Base-by-base conservation (phyloP, 92 coral and sea anemone genomes). In the Isaurus tuberculatus region DNA sequence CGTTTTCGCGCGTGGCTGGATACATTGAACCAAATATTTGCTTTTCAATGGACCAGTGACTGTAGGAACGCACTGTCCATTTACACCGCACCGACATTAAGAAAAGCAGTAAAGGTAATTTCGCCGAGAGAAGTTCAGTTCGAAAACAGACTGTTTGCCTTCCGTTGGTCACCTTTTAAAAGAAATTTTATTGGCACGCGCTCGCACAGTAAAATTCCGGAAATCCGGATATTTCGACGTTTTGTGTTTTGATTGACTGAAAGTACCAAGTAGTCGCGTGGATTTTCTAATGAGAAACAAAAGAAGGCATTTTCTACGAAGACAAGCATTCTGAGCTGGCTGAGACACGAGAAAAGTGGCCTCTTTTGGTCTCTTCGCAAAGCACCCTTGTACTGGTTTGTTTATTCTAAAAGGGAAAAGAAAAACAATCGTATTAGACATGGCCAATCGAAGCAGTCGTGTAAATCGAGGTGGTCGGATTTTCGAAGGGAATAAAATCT, bases 401-500 rank as follows among this genome's bases (percentile, higher is more conserved):
- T 55, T 55, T 20, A 55, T 15, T 23, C 25, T 29, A 29, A 58
- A 53, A 26, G 22, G 29, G 7, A 27, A 53, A 49, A 57, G 46
- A 25, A 57, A 17, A 77, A 77, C 33, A 77, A 9, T 28, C 37
- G 28, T 73, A 73, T 46, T 36, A 34, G 36, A 53, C 53, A 77
- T 77, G 82, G 82, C 82, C 69, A 77, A 60, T 77, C 70, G 82
- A 77, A 37, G 82, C 70, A 65, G 49, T 23, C 68, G 67, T 77
- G 58, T 57, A 77, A 77, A 77, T 77, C 70, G 82, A 58, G 53
- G 82, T 15, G 82, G 82, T 20, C 82, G 70, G 19, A 58, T 55
- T 77, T 70, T 77, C 69, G 70, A 77, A 51, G 82, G 70, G 82
- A 55, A 48, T 14, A 77, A 7, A 29, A 77, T 10, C 22, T 33